Evolutionary conservation across 2,888 invertebrate species (phyloP), one percentile per base, ranked within the genome.

Genomic region (Lycaena phlaeas): DNA sequence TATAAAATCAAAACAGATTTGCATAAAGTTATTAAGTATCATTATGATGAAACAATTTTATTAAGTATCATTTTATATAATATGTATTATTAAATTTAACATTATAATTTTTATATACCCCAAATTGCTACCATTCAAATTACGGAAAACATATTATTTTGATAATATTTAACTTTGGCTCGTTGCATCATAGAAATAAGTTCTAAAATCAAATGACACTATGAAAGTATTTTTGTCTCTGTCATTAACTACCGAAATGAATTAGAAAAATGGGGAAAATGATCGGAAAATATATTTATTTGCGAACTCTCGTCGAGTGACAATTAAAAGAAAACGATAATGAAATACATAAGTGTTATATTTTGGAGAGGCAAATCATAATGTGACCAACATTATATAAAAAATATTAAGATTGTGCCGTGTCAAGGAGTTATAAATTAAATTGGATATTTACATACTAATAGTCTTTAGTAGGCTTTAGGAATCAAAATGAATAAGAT

Each of bases 261-360:
- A 36, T 27, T 15, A 28, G 17, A 47, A 48, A 52, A 54, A 51
- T 44, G 45, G 43, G 44, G 50, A 51, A 53, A 54, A 51, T 54
- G 54, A 50, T 44, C 47, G 51, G 45, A 46, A 53, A 49, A 51
- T 52, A 45, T 51, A 49, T 52, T 45, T 54, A 45, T 53, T 48
- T 48, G 41, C 46, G 45, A 46, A 43, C 30, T 43, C 44, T 39
- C 40, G 44, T 41, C 40, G 44, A 48, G 28, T 28, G 29, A 37
- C 38, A 43, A 43, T 45, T 36, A 30, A 40, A 28, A n/a, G n/a
- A n/a, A n/a, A n/a, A n/a, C n/a, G n/a, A n/a, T n/a, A n/a, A n/a
- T n/a, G n/a, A n/a, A n/a, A n/a, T 36, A 41, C 44, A 40, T 36
- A 15, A 38, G 38, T 44, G 31, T 40, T 30, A 38, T 38, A 22